Base-by-base conservation (phyloP, 2,797 vertebrate genomes). In the Masticophis lateralis region DNA sequence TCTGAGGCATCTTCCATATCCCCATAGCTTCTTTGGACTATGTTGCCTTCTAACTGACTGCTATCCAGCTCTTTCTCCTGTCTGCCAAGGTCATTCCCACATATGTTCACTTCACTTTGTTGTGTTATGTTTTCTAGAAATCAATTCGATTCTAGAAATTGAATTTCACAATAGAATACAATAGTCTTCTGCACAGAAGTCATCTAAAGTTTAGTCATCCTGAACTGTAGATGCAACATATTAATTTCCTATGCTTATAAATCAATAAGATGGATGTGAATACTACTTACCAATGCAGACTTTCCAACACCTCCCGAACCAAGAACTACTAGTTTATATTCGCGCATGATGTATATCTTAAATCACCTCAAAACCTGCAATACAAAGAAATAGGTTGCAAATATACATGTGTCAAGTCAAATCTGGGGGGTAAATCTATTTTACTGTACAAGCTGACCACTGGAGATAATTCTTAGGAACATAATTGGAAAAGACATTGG, bases 241-340 rank as follows among this genome's bases (percentile, higher is more conserved):
- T 28, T 51, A 79, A 28, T 60, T 92, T 27, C 60, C 61, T 60
- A 87, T 10, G 37, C 47, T 60, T 89, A 83, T 37, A 55, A 43
- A 91, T 6, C 56, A 22, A 16, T 86, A 61, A 89, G 56, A 63
- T 32, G 10, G 18, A 16, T 16, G 22, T 18, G 79, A 93, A 88
- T 61, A 94, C 16, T 55, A 98, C 98, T 99, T 97, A 99, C 99
- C 98, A 99, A 96, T 94, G 99, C 99, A 97, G 99, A 99, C 97
- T 99, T 99, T 93, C 98, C 99, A 95, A 99, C 99, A 92, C 99
- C 99, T 98, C 99, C 99, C 88, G 99, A 99, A 97, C 99, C 99
- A 97, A 99, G 98, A 97, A 99, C 99, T 91, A 99, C 99, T 97
- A 99, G 98, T 97, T 99, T 99, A 97, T 99, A 99, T 97, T 99